Conservation (phyloP, 2,797 vertebrate species). For the Prionace glauca region DNA sequence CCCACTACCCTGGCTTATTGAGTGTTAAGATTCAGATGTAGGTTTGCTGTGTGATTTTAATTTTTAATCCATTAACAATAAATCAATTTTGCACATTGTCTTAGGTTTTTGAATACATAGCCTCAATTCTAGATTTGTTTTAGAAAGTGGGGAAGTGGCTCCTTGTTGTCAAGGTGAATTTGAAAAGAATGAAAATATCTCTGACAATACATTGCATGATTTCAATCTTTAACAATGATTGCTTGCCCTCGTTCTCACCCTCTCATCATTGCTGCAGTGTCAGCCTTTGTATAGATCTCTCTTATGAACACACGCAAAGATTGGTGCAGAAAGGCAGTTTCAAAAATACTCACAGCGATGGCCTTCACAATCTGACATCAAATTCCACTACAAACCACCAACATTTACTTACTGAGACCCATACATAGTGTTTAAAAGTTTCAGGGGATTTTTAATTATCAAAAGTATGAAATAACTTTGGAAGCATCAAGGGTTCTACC, state of each 20-base stretch:
- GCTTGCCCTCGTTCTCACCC: neutral
- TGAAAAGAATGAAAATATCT: slow-evolving; percentile 27
- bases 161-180: slow-evolving; percentile 29
- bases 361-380: slow-evolving; percentile 25
- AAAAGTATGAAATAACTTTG: neutral
- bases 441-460: neutral
- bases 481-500: neutral
- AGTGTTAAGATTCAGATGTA: neutral
- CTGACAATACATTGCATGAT: slow-evolving; percentile 5
- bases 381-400: slow-evolving; percentile 16
- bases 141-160: neutral
- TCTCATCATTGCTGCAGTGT: neutral
- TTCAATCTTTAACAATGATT: slow-evolving; percentile 32
- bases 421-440: neutral
- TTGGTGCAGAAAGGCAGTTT: neutral
- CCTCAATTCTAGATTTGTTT: slow-evolving; percentile 5
- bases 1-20: neutral
- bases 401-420: neutral
- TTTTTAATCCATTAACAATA: neutral
- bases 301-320: slow-evolving; percentile 6
- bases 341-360: neutral
- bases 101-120: slow-evolving; percentile 8
- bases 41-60: neutral
- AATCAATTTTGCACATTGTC: slow-evolving; percentile 12
- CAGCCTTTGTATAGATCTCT: slow-evolving; percentile 7